Conservation (phyloP, 92 coral and sea anemone species). For the Actinostola sp. region DNA sequence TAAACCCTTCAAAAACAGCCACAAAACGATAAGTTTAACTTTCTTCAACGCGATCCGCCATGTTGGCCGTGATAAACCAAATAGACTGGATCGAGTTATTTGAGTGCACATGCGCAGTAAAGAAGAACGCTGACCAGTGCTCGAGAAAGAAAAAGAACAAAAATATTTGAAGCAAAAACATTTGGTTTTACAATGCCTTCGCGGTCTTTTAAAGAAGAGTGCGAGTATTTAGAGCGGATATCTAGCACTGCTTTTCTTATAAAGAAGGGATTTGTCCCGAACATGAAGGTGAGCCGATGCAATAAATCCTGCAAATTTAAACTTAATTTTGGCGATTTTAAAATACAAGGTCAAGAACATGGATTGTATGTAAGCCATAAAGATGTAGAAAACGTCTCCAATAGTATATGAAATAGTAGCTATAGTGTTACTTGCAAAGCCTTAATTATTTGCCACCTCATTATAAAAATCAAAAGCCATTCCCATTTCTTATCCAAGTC, state of each 20-base stretch:
- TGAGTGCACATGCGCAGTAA: conserved; percentile 17
- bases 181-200: conserved; percentile 55
- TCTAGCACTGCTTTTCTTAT: conserved; percentile 71
- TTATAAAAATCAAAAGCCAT: no score
- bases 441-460: no score
- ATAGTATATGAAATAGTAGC: no score
- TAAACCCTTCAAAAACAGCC: neutral
- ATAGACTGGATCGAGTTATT: conserved; percentile 28
- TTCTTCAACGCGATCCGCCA: conserved; percentile 36
- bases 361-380: no score
- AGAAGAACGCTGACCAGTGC: conserved; percentile 2
- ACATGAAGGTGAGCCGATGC: conserved; percentile 81
- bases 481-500: no score
- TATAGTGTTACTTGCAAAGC: no score
- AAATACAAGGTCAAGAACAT: no score
- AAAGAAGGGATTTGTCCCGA: conserved; percentile 96
- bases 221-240: conserved; percentile 80
- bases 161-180: no score
- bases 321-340: no score
- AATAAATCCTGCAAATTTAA: no score
- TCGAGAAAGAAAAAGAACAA: neutral
- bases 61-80: conserved; percentile 28
- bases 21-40: neutral
- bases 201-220: conserved; percentile 88
- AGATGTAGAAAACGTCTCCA: no score